Evolutionary conservation across 2,888 invertebrate genomes (phyloP), one percentile per base, ranked within the genome.

Genomic region (Lamellibrachia satsuma): DNA sequence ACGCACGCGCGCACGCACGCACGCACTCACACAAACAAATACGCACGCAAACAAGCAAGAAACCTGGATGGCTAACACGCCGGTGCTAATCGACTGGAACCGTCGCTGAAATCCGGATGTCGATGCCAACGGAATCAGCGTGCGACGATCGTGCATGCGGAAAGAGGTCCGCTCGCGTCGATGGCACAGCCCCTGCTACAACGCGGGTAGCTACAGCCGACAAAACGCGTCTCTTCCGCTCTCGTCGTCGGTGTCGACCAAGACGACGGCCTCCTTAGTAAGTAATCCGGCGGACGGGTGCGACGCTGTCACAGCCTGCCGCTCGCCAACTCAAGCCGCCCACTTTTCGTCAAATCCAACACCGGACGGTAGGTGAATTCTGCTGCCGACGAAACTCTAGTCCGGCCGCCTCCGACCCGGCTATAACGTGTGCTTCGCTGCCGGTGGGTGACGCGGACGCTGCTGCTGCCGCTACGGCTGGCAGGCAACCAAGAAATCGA

Each of bases 401-500:
- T 75, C 75, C 75, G 75, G 15, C 4, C 75, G 75, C 75, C 75
- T 75, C 75, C 75, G 75, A 75, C 75, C 75, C 75, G 75, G 75
- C 75, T 75, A 39, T 39, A 75, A 75, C 75, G 75, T 75, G 75
- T 75, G 75, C n/a, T 75, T 22, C 11, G 75, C 75, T 22, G 75
- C 75, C 75, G 6, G 75, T 75, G 75, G 75, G 75, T 22, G 75
- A 15, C n/a, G 22, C 11, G 75, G 6, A 22, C 75, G 22, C 15
- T n/a, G 75, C n/a, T n/a, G 75, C 75, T 22, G 75, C 39, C 4
- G 75, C 75, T 75, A 3, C 75, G 75, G 75, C 75, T 75, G 75
- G 75, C 75, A 75, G 22, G 75, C 75, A 75, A 75, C 75, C 75
- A 75, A 75, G 75, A 75, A 75, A 75, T 75, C 75, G 60, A 60